Percentiles rank a stretch among this genome's conserved stretches.
phyloP scores from a whole-genome alignment of 2,797 vertebrate genomes.

The Aulostomus chinensis region DNA sequence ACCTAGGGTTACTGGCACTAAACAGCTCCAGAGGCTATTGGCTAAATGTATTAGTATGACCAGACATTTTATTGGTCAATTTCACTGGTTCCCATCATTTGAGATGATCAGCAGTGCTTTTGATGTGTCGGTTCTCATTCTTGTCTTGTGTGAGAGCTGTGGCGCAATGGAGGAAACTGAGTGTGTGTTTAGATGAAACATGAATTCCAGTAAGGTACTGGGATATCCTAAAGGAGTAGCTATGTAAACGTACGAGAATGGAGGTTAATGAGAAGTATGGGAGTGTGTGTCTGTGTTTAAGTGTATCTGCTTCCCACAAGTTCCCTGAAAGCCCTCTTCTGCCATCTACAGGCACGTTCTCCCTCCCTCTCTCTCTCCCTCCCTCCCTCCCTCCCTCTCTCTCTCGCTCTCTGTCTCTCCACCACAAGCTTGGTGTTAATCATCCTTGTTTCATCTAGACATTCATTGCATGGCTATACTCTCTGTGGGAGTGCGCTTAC shows the following conservation, averaged over 20 bases:
- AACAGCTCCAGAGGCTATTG: too few relatives aligned
- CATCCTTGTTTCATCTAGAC: constrained; percentile 43
- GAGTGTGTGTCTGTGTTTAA: constrained; percentile 6
- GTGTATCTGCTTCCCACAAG: constrained; percentile 20
- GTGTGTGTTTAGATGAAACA: too few relatives aligned
- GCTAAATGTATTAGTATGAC: too few relatives aligned
- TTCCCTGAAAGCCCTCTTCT: constrained; percentile 74
- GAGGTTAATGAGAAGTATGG: constrained; percentile 32
- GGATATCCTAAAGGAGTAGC: constrained; percentile 29
- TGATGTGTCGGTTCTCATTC: too few relatives aligned
- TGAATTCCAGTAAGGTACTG: constrained; percentile 12
- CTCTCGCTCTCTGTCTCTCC: neutral
- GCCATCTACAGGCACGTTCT: constrained; percentile 74
- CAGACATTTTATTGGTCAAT: too few relatives aligned
- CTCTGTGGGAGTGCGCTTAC: constrained; percentile 1
- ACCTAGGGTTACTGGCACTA: too few relatives aligned
- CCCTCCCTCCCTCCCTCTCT: constrained; percentile 10
- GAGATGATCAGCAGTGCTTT: too few relatives aligned
- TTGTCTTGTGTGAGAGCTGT: too few relatives aligned
- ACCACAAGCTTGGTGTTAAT: constrained; percentile 47
- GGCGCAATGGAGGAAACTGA: too few relatives aligned
- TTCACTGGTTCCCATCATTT: too few relatives aligned
- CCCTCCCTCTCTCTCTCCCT: constrained; percentile 23
- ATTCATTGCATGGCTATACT: constrained; percentile 21
- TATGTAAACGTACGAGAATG: constrained; percentile 25